Evolutionary conservation across 2,888 invertebrate genomes (phyloP).

Genomic region (Acronicta alni): DNA sequence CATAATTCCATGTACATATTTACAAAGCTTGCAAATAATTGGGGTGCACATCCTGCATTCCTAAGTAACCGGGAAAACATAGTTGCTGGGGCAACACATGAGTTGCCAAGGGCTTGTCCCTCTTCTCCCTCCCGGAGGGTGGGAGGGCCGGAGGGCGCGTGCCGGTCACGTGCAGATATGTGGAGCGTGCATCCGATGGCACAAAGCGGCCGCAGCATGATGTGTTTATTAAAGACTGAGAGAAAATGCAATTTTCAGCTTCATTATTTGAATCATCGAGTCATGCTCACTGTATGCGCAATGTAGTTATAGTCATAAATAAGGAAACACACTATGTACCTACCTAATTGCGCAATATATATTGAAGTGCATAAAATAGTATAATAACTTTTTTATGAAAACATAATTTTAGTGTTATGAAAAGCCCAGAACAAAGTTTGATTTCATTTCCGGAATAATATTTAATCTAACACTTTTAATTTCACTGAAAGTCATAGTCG

Average conservation of each 20-base stretch:
- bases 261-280: constrained; percentile 30
- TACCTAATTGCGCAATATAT: constrained; percentile 2
- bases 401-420: constrained; percentile 20
- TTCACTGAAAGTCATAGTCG: constrained; percentile 26
- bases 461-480: constrained; percentile 37
- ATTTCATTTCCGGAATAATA: constrained; percentile 39
- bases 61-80: constrained; percentile 61
- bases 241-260: constrained; percentile 55
- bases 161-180: constrained; percentile 69
- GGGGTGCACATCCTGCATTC: constrained; percentile 63
- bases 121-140: constrained; percentile 35
- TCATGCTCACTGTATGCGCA: not conserved
- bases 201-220: constrained; percentile 63
- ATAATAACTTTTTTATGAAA: constrained; percentile 32
- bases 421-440: constrained; percentile 44
- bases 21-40: constrained; percentile 40
- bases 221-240: constrained; percentile 70
- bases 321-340: not conserved
- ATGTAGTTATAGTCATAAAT: not conserved
- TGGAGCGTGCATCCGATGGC: constrained; percentile 66
- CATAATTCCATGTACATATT: constrained; percentile 7
- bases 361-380: constrained; percentile 31
- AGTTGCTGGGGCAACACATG: constrained; percentile 49
- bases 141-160: constrained; percentile 56
- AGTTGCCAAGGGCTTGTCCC: constrained; percentile 44